These are phyloP conservation scores for Tetraneura akinire DNA, from an alignment of 1,140 invertebrate genomes.

Conservation along the genomic window DNA sequence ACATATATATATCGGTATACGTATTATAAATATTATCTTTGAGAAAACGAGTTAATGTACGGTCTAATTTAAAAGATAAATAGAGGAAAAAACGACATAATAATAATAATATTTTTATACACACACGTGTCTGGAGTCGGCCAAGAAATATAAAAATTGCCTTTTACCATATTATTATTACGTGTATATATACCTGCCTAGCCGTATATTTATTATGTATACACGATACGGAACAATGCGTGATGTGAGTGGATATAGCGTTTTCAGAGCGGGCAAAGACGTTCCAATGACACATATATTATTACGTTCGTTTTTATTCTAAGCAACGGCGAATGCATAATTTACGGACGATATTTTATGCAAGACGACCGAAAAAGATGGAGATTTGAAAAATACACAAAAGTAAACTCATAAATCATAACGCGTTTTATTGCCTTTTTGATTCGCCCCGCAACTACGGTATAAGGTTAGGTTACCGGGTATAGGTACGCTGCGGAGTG, in stretches of 20 bases:
- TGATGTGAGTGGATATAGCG: neutral
- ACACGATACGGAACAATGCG: too few species aligned
- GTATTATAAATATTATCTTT: too few species aligned
- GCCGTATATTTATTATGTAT: too few species aligned
- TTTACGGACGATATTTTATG: neutral
- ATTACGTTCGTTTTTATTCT: neutral
- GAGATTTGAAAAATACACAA: conserved; percentile 5
- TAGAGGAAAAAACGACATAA: neutral
- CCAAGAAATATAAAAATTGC: too few species aligned
- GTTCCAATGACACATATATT: neutral
- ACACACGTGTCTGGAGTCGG: too few species aligned
- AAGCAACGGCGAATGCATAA: neutral
- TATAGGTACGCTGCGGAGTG: too few species aligned
- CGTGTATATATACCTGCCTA: too few species aligned
- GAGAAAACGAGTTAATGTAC: neutral
- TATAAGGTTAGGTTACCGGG: too few species aligned
- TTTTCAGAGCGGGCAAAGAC: neutral
- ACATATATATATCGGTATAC: too few species aligned
- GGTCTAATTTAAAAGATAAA: neutral
- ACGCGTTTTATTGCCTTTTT: conserved; percentile 13
- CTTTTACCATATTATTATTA: too few species aligned
- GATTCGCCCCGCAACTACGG: too few species aligned
- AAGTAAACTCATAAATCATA: conserved; percentile 24
- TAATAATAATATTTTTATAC: neutral
- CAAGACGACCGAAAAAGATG: neutral